These are phyloP conservation scores for Lucilia sericata DNA, from an alignment of 1,140 invertebrate genomes.

Conservation along the genomic window DNA sequence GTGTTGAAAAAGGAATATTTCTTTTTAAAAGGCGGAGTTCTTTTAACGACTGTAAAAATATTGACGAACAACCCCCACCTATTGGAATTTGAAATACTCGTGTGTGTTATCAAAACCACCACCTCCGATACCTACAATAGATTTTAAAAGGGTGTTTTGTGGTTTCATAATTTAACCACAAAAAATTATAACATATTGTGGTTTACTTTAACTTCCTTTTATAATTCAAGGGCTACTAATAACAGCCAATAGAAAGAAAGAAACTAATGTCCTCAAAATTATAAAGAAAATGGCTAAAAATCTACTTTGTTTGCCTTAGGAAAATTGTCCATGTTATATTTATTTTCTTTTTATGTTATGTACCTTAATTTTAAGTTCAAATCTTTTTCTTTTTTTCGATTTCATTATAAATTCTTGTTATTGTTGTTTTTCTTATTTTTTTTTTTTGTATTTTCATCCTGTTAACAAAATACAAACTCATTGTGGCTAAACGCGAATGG, in stretches of 20 bases:
- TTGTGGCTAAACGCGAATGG: slow-evolving; percentile 52
- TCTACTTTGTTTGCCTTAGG: not conserved
- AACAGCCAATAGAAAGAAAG: slow-evolving; percentile 1
- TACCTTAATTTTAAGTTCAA: slow-evolving; percentile 2
- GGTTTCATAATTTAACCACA: slow-evolving; percentile 35
- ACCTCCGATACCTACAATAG: not conserved
- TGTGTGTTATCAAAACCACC: not conserved
- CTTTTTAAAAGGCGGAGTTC: slow-evolving; percentile 31
- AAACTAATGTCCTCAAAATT: not conserved
- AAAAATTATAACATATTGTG: slow-evolving; percentile 40
- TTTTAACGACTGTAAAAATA: too few relatives aligned
- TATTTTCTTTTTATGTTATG: not conserved
- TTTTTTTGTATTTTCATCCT: not conserved
- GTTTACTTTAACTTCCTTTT: not conserved
- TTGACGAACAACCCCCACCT: slow-evolving; percentile 12
- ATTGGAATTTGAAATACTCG: not conserved
- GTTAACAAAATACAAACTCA: slow-evolving; percentile 47
- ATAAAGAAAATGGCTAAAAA: not conserved
- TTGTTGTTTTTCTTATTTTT: not conserved
- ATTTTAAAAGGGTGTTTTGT: slow-evolving; percentile 29
- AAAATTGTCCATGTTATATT: not conserved
- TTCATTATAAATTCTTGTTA: slow-evolving; percentile 9
- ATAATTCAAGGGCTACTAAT: not conserved
- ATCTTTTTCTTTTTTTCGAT: not conserved
- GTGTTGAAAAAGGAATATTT: slow-evolving; percentile 4